phyloP scores from a whole-genome alignment of 2,797 vertebrate genomes.

The Triplophysa bombifrons region DNA sequence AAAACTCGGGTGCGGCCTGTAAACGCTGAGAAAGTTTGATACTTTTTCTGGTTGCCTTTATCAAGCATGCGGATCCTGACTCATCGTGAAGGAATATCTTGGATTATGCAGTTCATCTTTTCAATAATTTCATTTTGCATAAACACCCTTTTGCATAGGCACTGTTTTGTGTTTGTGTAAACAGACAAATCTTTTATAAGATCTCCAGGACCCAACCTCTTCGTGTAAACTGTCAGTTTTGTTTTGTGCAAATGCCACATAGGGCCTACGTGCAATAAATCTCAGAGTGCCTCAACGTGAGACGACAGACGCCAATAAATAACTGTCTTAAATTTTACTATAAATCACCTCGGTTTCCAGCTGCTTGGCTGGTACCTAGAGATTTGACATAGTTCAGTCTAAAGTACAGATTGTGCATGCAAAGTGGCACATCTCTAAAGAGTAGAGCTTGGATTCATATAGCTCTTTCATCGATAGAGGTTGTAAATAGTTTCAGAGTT shows the following conservation, averaged over 20 bases:
- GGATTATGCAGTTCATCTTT: not conserved
- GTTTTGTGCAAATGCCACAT: not conserved
- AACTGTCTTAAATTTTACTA: not conserved
- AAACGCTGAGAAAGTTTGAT: not conserved
- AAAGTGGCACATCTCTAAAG: constrained; percentile 27
- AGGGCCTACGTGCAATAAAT: not conserved
- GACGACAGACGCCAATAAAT: constrained; percentile 3
- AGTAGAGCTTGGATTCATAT: constrained; percentile 35
- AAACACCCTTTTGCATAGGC: constrained; percentile 5
- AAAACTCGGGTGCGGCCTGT: not conserved
- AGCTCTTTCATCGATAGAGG: constrained; percentile 13
- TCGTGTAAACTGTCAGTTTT: not conserved
- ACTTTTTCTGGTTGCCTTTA: not conserved
- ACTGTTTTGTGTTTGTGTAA: constrained; percentile 11
- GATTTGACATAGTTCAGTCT: not conserved
- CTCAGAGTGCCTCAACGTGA: not conserved
- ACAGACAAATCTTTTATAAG: not conserved
- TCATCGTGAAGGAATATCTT: constrained; percentile 13
- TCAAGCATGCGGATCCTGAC: not conserved
- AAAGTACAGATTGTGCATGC: constrained; percentile 13
- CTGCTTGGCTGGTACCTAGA: not conserved
- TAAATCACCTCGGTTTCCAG: constrained; percentile 5
- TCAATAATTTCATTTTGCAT: not conserved
- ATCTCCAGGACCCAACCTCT: constrained; percentile 3
- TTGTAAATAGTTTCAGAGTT: constrained; percentile 47